phyloP scores from a whole-genome alignment of 2,797 vertebrate species.

The Chaetodon trifasciatus region DNA sequence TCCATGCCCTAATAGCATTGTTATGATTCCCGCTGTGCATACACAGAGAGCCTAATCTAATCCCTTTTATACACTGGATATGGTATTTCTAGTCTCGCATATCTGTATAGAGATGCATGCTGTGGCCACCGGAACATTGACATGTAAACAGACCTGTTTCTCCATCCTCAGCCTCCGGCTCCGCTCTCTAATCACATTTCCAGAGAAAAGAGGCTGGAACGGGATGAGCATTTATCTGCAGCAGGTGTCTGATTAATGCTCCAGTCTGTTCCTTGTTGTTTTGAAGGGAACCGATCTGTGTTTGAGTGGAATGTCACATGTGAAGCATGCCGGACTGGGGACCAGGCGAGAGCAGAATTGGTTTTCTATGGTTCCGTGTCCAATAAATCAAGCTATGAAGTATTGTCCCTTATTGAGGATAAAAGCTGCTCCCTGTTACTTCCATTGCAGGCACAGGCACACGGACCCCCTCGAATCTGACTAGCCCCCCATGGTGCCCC shows the following conservation, averaged over 20 bases:
- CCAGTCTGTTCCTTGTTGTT: constrained; percentile 51
- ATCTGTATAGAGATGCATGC: constrained; percentile 41
- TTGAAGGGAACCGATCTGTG: constrained; percentile 34
- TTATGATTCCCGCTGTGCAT: constrained; percentile 60
- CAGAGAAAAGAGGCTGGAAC: constrained; percentile 52
- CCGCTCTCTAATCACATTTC: constrained; percentile 66
- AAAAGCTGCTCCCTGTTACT: not conserved
- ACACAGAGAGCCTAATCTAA: constrained; percentile 56
- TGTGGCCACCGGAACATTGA: constrained; percentile 39
- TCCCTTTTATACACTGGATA: constrained; percentile 60
- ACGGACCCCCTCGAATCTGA: not conserved
- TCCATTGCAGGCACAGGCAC: not conserved
- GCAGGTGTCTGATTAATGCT: constrained; percentile 66
- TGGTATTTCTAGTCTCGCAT: constrained; percentile 30
- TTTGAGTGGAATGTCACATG: constrained; percentile 27
- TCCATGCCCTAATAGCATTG: constrained; percentile 56
- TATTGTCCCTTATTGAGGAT: not conserved
- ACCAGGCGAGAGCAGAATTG: not conserved
- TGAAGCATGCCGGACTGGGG: not conserved
- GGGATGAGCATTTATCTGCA: constrained; percentile 48
- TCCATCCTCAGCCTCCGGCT: constrained; percentile 43
- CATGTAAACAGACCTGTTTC: constrained; percentile 41
- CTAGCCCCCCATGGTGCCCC: not conserved
- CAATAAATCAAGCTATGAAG: constrained; percentile 31
- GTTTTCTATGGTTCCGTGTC: constrained; percentile 13